These are phyloP conservation scores for Brachirus orientalis DNA, from an alignment of 2,113 vertebrate genomes.

Conservation along the genomic window DNA sequence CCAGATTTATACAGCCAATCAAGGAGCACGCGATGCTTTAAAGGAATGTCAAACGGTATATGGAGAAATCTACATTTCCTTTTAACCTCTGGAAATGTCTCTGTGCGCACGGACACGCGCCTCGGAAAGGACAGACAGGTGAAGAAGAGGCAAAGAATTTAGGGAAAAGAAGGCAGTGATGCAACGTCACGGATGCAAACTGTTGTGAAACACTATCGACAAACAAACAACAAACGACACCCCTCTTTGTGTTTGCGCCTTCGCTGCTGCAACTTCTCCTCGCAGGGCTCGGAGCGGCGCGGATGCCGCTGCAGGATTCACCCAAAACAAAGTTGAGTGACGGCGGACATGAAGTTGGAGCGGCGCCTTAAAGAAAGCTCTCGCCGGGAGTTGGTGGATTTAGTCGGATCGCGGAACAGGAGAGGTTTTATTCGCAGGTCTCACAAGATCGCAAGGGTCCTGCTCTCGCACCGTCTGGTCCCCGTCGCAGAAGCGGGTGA, in stretches of 20 bases:
- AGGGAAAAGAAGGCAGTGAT: no score
- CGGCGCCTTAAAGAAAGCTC: not conserved
- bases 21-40: not conserved
- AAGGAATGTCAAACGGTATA: not conserved
- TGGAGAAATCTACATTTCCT: slow-evolving; percentile 6
- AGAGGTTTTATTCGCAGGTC: slow-evolving; percentile 11
- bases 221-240: no score
- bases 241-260: no score
- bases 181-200: no score
- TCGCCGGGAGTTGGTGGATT: not conserved
- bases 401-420: slow-evolving; percentile 2
- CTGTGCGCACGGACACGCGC: slow-evolving; percentile 9
- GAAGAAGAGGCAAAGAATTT: not conserved
- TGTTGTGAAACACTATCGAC: no score
- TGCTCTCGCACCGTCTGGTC: slow-evolving; percentile 28
- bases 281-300: no score
- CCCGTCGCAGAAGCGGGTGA: slow-evolving; percentile 43
- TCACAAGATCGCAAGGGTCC: slow-evolving; percentile 30
- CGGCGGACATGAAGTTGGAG: slow-evolving; percentile 39
- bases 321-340: slow-evolving; percentile 56
- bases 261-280: no score
- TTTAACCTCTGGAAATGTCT: slow-evolving; percentile 22
- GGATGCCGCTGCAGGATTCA: not conserved
- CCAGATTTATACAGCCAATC: not conserved
- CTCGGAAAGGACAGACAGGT: not conserved